Conservation (phyloP, 1,140 invertebrate species). For the Augochlora pura region DNA sequence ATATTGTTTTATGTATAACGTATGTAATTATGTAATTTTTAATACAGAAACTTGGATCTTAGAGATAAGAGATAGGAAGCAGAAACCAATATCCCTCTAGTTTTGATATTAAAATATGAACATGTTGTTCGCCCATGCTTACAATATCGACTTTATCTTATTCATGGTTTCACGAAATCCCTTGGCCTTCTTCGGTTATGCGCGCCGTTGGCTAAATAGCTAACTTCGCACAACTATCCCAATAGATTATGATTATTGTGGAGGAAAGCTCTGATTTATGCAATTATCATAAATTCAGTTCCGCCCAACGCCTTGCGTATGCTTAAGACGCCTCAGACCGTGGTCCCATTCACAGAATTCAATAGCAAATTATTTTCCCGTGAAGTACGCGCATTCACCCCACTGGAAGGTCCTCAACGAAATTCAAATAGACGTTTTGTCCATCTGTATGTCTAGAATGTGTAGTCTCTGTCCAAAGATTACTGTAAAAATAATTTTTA, state of each 20-base stretch:
- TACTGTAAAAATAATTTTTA: background rate
- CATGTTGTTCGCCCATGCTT: background rate
- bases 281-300: slow-evolving; percentile 80
- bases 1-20: background rate
- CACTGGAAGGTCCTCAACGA: slow-evolving; percentile 34
- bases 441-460: background rate
- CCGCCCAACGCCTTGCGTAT: slow-evolving; percentile 74
- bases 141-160: slow-evolving; percentile 74
- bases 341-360: slow-evolving; percentile 76
- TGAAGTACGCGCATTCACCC: slow-evolving; percentile 57
- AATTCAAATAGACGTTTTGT: slow-evolving; percentile 9
- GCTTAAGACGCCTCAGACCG: slow-evolving; percentile 73
- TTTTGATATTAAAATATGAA: slow-evolving; percentile 66
- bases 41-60: background rate
- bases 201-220: slow-evolving; percentile 79
- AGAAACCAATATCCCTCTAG: slow-evolving; percentile 34
- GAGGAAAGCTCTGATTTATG: slow-evolving; percentile 80
- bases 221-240: slow-evolving; percentile 80
- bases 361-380: slow-evolving; percentile 77
- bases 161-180: slow-evolving; percentile 68
- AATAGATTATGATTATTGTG: slow-evolving; percentile 81
- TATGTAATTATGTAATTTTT: background rate
- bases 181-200: slow-evolving; percentile 62
- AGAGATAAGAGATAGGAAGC: background rate
- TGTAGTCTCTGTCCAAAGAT: background rate